phyloP scores from a whole-genome alignment of 2,113 vertebrate genomes.

The Apaloderma vittatum region DNA sequence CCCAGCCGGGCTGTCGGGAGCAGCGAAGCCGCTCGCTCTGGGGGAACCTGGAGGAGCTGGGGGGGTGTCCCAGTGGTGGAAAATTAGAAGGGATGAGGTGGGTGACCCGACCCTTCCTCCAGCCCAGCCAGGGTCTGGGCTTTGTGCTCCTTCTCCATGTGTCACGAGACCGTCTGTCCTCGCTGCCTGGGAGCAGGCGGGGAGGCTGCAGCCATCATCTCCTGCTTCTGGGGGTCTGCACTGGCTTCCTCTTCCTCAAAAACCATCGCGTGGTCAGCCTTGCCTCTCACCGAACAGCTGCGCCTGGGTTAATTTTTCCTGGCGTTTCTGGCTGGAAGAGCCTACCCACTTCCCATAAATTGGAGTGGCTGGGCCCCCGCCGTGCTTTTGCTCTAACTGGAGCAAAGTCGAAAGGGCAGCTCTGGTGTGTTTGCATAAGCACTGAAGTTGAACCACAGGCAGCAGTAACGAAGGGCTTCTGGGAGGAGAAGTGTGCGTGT shows the following conservation, averaged over 20 bases:
- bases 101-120: fast-evolving
- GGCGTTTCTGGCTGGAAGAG: not conserved
- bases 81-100: fast-evolving
- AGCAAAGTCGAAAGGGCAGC: not conserved
- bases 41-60: too few species aligned
- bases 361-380: fast-evolving
- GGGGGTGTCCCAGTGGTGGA: fast-evolving
- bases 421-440: fast-evolving
- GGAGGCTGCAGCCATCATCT: not conserved
- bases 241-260: not conserved
- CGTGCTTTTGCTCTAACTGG: fast-evolving
- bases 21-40: fast-evolving
- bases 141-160: not conserved
- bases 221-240: not conserved
- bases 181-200: not conserved
- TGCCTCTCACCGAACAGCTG: fast-evolving
- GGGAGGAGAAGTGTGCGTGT: not conserved
- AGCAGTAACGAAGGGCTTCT: not conserved
- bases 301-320: not conserved
- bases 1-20: fast-evolving
- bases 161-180: fast-evolving
- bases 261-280: fast-evolving
- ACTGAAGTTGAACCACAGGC: not conserved
- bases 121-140: fast-evolving
- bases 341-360: fast-evolving